Base-by-base conservation (phyloP, 2,113 vertebrate genomes). In the Pantherophis guttatus region DNA sequence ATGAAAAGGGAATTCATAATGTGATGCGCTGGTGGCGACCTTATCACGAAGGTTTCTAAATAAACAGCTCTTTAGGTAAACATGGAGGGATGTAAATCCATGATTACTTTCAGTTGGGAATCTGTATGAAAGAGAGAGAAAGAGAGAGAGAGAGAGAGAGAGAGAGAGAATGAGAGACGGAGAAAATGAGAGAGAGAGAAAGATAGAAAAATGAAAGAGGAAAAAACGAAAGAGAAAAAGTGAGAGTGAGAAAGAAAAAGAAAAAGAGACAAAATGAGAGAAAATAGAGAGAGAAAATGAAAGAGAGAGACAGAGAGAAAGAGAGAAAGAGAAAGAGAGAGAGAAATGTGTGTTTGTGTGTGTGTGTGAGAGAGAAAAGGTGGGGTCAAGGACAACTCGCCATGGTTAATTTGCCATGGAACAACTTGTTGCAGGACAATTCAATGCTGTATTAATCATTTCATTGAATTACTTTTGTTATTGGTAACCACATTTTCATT, bases 1-100 rank as follows among this genome's bases (percentile, higher is more conserved):
- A 97, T 97, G 97, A 97, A 98, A 98, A 98, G 97, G 97, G 98
- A 98, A 98, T 98, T 96, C 98, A 97, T 98, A 98, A 98, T 98
- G 97, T 97, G 97, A 96, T 95, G 96, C 96, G 96, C 96, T 93
- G 96, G 91, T 94, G 29, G 0, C 96, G 96, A 96, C 97, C 97
- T 98, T 98, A 98, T 98, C 98, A 97, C 97, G 96, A 96, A 97
- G 96, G 97, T 96, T 97, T 97, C 97, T 98, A 98, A 98, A 98
- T 97, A 98, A 98, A 98, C 97, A 98, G 95, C 96, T 97, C 97
- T 97, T 98, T 98, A 97, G 98, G 98, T 98, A 98, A 98, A 98
- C 97, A 98, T 93, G n/a, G 90, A 95, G 94, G 97, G 96, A 97
- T 97, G 97, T 95, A 98, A 97, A 98, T 96, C 97, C 94, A 95